phyloP scores from a whole-genome alignment of 2,888 invertebrate species.

The Philopedon plagiatum region DNA sequence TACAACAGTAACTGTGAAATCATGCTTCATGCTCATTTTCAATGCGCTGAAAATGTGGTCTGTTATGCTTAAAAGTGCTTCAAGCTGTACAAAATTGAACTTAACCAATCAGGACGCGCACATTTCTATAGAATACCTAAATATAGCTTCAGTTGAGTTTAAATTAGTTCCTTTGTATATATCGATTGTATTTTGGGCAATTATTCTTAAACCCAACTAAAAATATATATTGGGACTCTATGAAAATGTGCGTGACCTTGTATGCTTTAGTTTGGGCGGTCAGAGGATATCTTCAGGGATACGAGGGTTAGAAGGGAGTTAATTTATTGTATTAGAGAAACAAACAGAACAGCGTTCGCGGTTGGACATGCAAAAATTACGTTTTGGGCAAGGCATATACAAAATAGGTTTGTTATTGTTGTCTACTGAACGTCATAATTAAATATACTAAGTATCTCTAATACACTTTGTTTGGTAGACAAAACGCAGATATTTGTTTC shows the following conservation, averaged over 20 bases:
- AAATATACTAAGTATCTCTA: no score
- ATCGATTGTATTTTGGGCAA: no score
- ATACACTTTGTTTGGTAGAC: no score
- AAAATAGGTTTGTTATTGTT: no score
- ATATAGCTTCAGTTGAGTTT: neutral
- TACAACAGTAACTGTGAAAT: neutral
- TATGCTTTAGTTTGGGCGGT: slow-evolving; percentile 22
- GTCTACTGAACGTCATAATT: no score
- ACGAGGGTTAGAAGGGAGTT: neutral
- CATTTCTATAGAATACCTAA: neutral
- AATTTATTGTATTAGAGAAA: neutral
- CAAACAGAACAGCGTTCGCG: neutral
- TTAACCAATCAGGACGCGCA: neutral
- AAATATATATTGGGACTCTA: neutral
- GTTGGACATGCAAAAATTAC: neutral
- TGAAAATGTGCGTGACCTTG: neutral
- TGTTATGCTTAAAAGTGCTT: slow-evolving; percentile 17
- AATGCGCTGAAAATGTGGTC: neutral
- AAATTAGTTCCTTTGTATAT: no score
- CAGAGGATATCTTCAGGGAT: slow-evolving; percentile 1
- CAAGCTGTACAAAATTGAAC: slow-evolving; percentile 23
- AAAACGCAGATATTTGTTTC: no score
- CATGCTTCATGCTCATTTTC: slow-evolving; percentile 32
- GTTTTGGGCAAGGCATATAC: no score
- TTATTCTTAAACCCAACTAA: neutral